Percentiles rank a stretch among this genome's conserved stretches.
phyloP scores from a whole-genome alignment of 2,888 invertebrate species.

The Diabrotica balteata region DNA sequence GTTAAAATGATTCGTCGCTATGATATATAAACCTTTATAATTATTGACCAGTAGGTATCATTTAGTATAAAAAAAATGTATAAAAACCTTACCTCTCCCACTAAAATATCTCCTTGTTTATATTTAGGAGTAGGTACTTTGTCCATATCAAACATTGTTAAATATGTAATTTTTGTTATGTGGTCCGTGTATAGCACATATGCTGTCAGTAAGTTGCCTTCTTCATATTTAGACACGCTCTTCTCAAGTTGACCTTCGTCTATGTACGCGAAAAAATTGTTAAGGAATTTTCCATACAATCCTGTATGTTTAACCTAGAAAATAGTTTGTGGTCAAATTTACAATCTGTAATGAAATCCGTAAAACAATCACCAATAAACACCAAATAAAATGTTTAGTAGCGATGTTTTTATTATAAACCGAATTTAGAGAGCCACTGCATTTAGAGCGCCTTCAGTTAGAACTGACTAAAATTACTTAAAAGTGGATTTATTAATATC shows the following conservation, averaged over 20 bases:
- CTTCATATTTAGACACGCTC: constrained; percentile 54
- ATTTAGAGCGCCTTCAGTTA: too few species aligned
- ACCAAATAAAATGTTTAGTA: too few species aligned
- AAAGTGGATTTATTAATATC: too few species aligned
- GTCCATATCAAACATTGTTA: constrained; percentile 61
- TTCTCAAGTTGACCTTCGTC: constrained; percentile 62
- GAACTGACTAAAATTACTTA: too few species aligned
- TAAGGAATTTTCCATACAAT: constrained; percentile 64
- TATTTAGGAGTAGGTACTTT: constrained; percentile 31
- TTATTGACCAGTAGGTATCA: too few species aligned
- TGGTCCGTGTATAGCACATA: constrained; percentile 75
- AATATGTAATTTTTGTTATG: constrained; percentile 71
- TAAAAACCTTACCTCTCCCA: constrained; percentile 37
- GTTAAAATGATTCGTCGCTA: too few species aligned
- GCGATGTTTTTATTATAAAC: too few species aligned
- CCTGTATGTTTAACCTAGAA: constrained; percentile 56
- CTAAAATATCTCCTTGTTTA: constrained; percentile 40
- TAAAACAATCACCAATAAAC: too few species aligned
- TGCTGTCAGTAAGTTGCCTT: constrained; percentile 65
- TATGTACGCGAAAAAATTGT: constrained; percentile 63
- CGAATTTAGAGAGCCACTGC: too few species aligned
- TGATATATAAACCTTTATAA: too few species aligned
- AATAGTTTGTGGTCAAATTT: background rate
- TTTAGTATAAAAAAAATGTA: too few species aligned
- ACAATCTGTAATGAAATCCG: too few species aligned